Conservation (phyloP, 2,797 vertebrate genomes). For the Alca torda region DNA sequence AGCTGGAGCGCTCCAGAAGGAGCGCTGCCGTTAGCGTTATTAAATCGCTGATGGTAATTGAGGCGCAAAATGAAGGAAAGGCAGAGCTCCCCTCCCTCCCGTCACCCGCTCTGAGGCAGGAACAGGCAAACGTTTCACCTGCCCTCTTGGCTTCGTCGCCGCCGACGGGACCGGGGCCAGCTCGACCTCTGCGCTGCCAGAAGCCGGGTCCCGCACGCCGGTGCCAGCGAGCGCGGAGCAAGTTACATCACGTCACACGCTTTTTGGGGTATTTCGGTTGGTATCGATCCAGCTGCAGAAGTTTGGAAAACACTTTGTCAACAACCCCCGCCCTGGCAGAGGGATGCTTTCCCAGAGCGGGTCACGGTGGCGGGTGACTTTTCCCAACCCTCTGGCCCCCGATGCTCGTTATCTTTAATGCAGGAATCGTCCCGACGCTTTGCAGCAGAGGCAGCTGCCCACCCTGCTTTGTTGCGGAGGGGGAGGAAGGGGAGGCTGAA, state of each 20-base stretch:
- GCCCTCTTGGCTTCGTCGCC: neutral
- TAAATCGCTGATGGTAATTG: neutral
- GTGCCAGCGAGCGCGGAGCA: neutral
- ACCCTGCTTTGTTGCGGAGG: neutral
- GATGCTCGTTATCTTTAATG: neutral
- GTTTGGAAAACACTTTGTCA: slow-evolving; percentile 45
- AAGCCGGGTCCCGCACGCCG: neutral
- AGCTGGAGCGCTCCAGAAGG: neutral
- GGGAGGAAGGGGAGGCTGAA: neutral
- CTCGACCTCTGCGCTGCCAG: neutral
- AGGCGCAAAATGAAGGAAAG: neutral
- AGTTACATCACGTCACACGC: neutral
- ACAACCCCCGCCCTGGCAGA: neutral
- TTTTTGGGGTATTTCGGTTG: neutral
- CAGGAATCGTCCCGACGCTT: neutral
- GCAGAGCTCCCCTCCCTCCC: neutral
- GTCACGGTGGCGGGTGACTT: neutral
- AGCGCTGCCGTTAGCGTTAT: neutral
- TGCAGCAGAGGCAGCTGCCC: neutral
- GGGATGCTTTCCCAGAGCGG: neutral
- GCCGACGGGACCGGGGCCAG: neutral
- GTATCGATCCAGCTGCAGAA: slow-evolving; percentile 28
- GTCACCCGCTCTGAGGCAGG: neutral
- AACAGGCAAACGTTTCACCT: neutral
- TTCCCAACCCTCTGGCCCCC: neutral